Percentiles rank a stretch among this genome's conserved stretches.
Evolutionary conservation across 2,113 vertebrate species (phyloP).

Genomic region (Podarcis raffonei): DNA sequence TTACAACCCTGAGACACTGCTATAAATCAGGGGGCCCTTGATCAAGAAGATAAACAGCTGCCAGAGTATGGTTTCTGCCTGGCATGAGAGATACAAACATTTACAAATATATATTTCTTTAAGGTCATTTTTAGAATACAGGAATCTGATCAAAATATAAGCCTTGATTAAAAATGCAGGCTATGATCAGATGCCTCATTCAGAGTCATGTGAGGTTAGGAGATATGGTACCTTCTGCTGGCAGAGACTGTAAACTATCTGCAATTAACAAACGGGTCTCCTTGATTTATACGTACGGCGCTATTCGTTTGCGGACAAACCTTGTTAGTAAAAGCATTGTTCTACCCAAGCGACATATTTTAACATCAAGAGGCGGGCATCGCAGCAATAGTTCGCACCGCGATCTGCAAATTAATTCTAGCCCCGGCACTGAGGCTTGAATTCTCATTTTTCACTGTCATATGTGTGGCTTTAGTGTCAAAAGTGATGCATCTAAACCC

Average conservation of each 20-base stretch:
- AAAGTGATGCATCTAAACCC: slow-evolving; percentile 41
- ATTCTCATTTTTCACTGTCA: slow-evolving; percentile 67
- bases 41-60: too few relatives aligned
- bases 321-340: slow-evolving; percentile 36
- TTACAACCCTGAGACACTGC: too few relatives aligned
- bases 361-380: slow-evolving; percentile 27
- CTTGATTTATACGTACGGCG: slow-evolving; percentile 42
- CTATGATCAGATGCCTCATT: too few relatives aligned
- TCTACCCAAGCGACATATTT: slow-evolving; percentile 27
- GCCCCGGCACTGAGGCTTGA: neutral
- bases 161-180: too few relatives aligned
- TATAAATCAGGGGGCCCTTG: too few relatives aligned
- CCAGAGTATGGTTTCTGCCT: too few relatives aligned
- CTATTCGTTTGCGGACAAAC: slow-evolving; percentile 44
- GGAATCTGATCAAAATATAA: too few relatives aligned
- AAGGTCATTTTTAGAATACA: too few relatives aligned
- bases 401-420: slow-evolving; percentile 65
- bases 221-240: slow-evolving; percentile 1
- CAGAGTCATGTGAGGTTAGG: slow-evolving; percentile 16
- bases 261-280: slow-evolving; percentile 57
- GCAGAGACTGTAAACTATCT: slow-evolving; percentile 23
- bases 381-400: slow-evolving; percentile 36
- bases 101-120: too few relatives aligned
- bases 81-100: too few relatives aligned
- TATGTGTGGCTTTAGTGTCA: slow-evolving; percentile 52